A percentile compares a stretch with the other conserved stretches of the same genome.
These are phyloP conservation scores for Pseudopodoces humilis DNA, from an alignment of 2,113 vertebrate species.

Conservation along the genomic window DNA sequence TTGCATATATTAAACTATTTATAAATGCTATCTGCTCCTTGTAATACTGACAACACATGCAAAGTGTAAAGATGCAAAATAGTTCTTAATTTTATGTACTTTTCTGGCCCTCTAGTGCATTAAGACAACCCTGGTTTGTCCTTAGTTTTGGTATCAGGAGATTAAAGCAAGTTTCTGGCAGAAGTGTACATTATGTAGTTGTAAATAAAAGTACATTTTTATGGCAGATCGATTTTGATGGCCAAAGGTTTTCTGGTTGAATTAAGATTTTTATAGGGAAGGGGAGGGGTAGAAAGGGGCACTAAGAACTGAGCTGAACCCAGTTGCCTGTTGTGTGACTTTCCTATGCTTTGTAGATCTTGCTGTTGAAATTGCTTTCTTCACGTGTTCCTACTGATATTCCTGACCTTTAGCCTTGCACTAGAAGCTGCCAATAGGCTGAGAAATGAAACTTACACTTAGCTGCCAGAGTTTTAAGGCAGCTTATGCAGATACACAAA, in stretches of 20 bases:
- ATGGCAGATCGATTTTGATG: conserved; percentile 54
- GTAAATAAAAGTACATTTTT: conserved; percentile 65
- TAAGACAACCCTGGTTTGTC: conserved; percentile 61
- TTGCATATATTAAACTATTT: conserved; percentile 27
- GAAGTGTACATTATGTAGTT: conserved; percentile 64
- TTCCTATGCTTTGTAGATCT: conserved; percentile 46
- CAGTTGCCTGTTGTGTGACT: conserved; percentile 32
- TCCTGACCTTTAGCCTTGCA: not conserved
- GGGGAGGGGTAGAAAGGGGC: not conserved
- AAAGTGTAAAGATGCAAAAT: conserved; percentile 35
- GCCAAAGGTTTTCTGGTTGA: conserved; percentile 66
- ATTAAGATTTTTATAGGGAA: conserved; percentile 56
- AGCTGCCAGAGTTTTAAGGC: not conserved
- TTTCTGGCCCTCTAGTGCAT: conserved; percentile 57
- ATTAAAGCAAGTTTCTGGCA: conserved; percentile 66
- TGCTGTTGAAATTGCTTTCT: not conserved
- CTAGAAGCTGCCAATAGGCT: not conserved
- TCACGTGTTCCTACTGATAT: not conserved
- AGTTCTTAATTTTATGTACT: conserved; percentile 54
- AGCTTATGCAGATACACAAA: not conserved
- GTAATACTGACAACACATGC: conserved; percentile 2
- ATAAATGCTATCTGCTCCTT: not conserved
- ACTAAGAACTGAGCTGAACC: conserved; percentile 17
- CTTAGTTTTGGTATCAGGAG: conserved; percentile 58
- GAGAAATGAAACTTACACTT: not conserved